Evolutionary conservation across 2,888 invertebrate species (phyloP).

Genomic region (Cremastinae sp.): DNA sequence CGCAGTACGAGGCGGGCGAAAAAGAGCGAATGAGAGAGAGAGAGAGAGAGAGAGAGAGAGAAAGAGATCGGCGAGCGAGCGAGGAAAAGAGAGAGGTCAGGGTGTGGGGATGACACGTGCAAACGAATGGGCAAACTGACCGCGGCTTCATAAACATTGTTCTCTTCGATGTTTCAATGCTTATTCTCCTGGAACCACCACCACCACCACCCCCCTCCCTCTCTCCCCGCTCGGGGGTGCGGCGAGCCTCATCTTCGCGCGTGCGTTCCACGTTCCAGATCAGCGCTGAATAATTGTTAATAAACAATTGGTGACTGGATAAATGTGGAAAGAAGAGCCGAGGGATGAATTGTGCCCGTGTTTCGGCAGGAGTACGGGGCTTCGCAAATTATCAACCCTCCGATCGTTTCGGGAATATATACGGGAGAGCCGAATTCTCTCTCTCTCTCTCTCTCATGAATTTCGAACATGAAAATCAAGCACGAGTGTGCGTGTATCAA

Average conservation of each 20-base stretch:
- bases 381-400: constrained; percentile 25
- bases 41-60: constrained; percentile 13
- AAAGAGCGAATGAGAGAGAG: constrained; percentile 16
- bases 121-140: constrained; percentile 48
- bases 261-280: constrained; percentile 43
- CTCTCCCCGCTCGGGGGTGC: constrained; percentile 2
- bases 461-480: constrained; percentile 10
- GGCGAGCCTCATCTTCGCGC: too few relatives aligned
- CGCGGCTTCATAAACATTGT: constrained; percentile 59
- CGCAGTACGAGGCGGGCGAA: background rate
- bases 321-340: constrained; percentile 33
- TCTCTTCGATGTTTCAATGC: constrained; percentile 34
- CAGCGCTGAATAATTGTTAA: constrained; percentile 68
- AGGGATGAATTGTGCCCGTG: background rate
- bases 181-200: background rate
- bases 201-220: background rate
- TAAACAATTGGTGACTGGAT: constrained; percentile 65
- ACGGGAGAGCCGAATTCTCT: background rate
- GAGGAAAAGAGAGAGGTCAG: constrained; percentile 20
- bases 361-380: constrained; percentile 6
- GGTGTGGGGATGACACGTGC: constrained; percentile 25
- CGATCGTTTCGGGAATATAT: constrained; percentile 1
- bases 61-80: constrained; percentile 3
- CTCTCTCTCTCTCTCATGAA: background rate
- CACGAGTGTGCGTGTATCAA: constrained; percentile 3